A percentile compares a stretch with the other conserved stretches of the same genome.
phyloP scores from a whole-genome alignment of 92 coral and sea anemone species.

The Siderastrea radians region DNA sequence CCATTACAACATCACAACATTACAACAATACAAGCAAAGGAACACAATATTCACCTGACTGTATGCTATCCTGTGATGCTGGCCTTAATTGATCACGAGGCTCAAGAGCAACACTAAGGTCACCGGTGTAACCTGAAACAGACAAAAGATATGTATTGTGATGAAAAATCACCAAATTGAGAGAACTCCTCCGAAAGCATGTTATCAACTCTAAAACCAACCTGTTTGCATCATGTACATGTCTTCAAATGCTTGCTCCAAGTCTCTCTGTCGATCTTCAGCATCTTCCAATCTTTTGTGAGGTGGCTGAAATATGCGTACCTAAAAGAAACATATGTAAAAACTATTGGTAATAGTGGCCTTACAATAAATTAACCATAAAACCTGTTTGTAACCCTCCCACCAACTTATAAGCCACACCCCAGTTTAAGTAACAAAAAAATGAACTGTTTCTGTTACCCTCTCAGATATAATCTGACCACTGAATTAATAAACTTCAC shows the following conservation, averaged over 20 bases:
- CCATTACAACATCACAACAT: no score
- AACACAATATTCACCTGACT: constrained; percentile 28
- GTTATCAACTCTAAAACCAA: constrained; percentile 8
- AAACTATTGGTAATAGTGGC: neutral
- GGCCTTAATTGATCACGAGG: constrained; percentile 57
- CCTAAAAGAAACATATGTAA: constrained; percentile 47
- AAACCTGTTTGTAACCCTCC: no score
- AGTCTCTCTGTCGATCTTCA: constrained; percentile 93
- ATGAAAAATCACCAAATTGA: neutral
- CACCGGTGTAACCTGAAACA: constrained; percentile 86
- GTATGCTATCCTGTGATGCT: constrained; percentile 54
- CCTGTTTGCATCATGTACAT: constrained; percentile 99
- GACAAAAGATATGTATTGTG: no score
- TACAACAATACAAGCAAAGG: neutral
- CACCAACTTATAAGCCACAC: no score
- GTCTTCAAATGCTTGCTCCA: constrained; percentile 98
- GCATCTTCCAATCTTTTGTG: constrained; percentile 96
- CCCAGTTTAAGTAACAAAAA: no score
- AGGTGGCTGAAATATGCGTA: constrained; percentile 96
- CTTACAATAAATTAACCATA: no score
- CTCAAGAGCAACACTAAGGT: constrained; percentile 75
- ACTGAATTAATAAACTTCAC: no score
- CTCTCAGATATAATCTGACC: no score
- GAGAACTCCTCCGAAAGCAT: neutral
- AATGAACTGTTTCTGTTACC: no score